Evolutionary conservation across 1,140 invertebrate species (phyloP), one percentile per base, ranked within the genome.

Genomic region (Ganaspis sp.): DNA sequence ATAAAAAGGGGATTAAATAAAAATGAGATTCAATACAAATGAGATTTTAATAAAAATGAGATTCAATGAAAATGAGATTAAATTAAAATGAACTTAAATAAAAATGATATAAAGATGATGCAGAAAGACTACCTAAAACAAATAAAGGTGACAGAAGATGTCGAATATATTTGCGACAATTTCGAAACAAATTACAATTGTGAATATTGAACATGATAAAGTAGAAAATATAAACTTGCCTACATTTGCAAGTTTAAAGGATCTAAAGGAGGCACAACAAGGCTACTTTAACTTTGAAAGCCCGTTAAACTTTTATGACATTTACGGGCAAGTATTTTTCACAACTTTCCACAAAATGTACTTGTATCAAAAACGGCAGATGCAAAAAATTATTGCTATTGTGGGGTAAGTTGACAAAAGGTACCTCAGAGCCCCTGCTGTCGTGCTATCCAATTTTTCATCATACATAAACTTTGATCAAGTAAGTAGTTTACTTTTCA

Each of bases 201-300:
- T n/a, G n/a, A n/a, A n/a, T n/a, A n/a, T n/a, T n/a, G n/a, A n/a
- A n/a, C n/a, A n/a, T n/a, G n/a, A n/a, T n/a, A n/a, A n/a, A n/a
- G n/a, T n/a, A n/a, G n/a, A n/a, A n/a, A n/a, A n/a, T n/a, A n/a
- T n/a, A n/a, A n/a, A n/a, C n/a, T n/a, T n/a, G n/a, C n/a, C n/a
- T n/a, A n/a, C n/a, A 29, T 12, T 64, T 64, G 15, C 12, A 15
- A 64, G 58, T 34, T 64, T 64, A 34, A 29, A n/a, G 12, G 11
- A n/a, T 15, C 58, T 64, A 6, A 29, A 4, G 23, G 23, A 9
- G 58, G 12, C 9, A 3, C 12, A 64, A 64, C 23, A 64, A 64
- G 23, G 23, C 58, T 64, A 64, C 58, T 64, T 29, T 64, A 64
- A 64, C 58, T 64, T 64, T 64, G n/a, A 64, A 29, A 64, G 58